These are phyloP conservation scores for Diplogasteroides magnus DNA, from an alignment of 1,140 invertebrate genomes.

Conservation along the genomic window DNA sequence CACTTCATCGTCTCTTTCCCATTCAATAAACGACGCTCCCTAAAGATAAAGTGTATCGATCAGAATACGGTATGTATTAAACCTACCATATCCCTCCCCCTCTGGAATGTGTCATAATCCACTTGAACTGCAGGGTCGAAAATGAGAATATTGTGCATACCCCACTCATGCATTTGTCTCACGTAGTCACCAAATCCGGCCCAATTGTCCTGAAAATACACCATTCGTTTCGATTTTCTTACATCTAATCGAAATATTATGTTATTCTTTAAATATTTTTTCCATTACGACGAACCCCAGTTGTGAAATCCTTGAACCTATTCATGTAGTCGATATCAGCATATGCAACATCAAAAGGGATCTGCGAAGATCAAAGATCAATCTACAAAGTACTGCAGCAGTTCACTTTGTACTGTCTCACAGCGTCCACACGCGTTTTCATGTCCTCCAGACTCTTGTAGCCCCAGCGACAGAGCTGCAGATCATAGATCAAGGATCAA, in stretches of 20 bases:
- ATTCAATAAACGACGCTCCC: not conserved
- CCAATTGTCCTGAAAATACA: no score
- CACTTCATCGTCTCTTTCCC: no score
- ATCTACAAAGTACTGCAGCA: slow-evolving; percentile 59
- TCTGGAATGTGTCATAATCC: slow-evolving; percentile 34
- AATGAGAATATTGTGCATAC: no score
- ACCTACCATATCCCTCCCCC: slow-evolving; percentile 24
- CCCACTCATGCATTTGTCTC: slow-evolving; percentile 20
- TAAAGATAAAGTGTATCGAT: not conserved
- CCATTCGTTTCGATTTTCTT: slow-evolving; percentile 24
- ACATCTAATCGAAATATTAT: slow-evolving; percentile 58
- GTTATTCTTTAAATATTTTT: not conserved
- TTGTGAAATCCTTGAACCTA: slow-evolving; percentile 77
- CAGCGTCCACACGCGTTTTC: slow-evolving; percentile 54
- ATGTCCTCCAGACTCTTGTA: slow-evolving; percentile 69
- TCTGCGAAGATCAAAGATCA: no score
- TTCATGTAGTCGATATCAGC: slow-evolving; percentile 89
- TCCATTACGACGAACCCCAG: slow-evolving; percentile 14
- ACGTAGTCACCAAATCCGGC: no score
- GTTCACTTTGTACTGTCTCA: slow-evolving; percentile 55
- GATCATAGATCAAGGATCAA: slow-evolving; percentile 1
- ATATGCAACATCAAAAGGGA: no score
- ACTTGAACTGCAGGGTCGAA: slow-evolving; percentile 35
- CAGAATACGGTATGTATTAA: not conserved
- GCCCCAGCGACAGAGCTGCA: slow-evolving; percentile 65